phyloP scores from a whole-genome alignment of 2,113 vertebrate species.

The Numida meleagris region DNA sequence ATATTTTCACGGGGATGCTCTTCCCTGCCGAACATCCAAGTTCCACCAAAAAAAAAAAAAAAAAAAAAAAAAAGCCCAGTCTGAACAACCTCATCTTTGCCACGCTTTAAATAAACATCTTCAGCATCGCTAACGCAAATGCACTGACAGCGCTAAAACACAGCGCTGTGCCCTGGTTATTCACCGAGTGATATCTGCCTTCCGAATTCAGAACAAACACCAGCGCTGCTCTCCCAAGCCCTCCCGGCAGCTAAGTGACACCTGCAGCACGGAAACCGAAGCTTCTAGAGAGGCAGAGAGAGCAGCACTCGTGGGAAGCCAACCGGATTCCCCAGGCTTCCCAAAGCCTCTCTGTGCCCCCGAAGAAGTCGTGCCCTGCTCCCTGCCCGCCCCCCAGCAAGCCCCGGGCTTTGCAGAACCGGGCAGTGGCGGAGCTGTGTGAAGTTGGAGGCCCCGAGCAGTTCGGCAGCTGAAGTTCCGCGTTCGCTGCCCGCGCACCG shows the following conservation, averaged over 20 bases:
- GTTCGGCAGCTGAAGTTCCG: neutral
- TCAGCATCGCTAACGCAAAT: neutral
- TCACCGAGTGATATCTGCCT: neutral
- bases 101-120: neutral
- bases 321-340: neutral
- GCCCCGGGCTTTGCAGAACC: neutral
- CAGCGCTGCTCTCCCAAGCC: neutral
- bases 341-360: neutral
- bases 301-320: neutral
- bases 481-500: accelerated
- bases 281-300: neutral
- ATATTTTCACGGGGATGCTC: neutral
- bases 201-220: neutral
- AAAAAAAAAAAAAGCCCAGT: neutral
- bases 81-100: neutral
- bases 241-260: neutral
- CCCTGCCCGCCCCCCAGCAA: neutral
- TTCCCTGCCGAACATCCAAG: neutral
- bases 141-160: neutral
- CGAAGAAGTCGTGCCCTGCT: neutral
- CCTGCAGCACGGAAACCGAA: conserved; percentile 6
- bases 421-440: neutral
- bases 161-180: neutral
- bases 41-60: accelerated
- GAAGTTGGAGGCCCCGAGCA: neutral